Evolutionary conservation across 1,140 invertebrate genomes (phyloP), one percentile per base, ranked within the genome.

Genomic region (Drosophila miranda): DNA sequence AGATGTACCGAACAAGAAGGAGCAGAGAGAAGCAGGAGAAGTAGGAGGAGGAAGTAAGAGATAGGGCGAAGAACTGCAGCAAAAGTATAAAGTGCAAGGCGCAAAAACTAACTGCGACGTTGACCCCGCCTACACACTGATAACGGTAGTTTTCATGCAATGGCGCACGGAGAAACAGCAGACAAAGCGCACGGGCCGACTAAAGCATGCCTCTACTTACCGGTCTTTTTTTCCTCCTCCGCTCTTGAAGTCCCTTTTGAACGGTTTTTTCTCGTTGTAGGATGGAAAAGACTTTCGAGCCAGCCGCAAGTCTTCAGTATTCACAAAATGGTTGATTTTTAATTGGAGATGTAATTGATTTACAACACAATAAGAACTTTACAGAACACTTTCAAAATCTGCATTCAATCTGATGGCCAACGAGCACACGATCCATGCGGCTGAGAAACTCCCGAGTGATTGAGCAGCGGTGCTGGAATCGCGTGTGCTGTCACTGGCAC

Each of bases 391-490:
- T 51, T 45, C 26, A 26, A 51, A 61, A 19, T 68, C 49, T 38
- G 23, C 28, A 19, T 43, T 1, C n/a, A 41, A 19, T 26, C 13
- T 51, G 26, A 34, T 11, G 58, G 57, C 44, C 46, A 70, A 63
- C 70, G 61, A 57, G 48, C 60, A 30, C 51, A 7, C 23, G 38
- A 44, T 55, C 57, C 50, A 49, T 45, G 41, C 80, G 67, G 44
- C 74, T 77, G 63, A 73, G 76, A 77, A 70, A 84, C 63, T 84
- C 60, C 81, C 76, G 81, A 80, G 44, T 58, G 77, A 84, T 77
- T 84, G 80, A 84, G 21, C 81, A 59, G 26, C 52, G 44, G 45
- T 34, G 34, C 28, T 16, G 42, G 41, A 44, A 44, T 30, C 34
- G 34, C 56, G 34, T 48, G 43, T n/a, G 50, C 43, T 49, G 34